phyloP scores from a whole-genome alignment of 2,113 vertebrate species.

The Oryzias woworae region DNA sequence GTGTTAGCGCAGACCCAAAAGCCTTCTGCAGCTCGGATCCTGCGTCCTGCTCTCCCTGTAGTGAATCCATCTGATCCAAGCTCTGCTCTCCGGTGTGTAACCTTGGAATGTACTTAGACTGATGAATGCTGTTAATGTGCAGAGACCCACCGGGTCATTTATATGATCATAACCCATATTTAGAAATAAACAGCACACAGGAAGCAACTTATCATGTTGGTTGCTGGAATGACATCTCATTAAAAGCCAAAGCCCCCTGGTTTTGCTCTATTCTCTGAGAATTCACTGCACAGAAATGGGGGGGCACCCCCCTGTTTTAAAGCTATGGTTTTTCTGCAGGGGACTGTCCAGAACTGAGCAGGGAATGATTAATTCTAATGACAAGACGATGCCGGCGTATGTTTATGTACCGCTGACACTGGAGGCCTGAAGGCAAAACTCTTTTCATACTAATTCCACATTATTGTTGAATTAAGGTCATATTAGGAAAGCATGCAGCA shows the following conservation, averaged over 20 bases:
- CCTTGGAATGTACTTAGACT: constrained; percentile 64
- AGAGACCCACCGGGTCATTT: constrained; percentile 48
- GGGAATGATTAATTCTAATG: constrained; percentile 7
- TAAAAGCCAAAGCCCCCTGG: constrained; percentile 45
- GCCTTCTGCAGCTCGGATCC: background rate
- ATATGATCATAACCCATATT: constrained; percentile 55
- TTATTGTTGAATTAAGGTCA: no score
- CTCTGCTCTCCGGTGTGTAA: constrained; percentile 42
- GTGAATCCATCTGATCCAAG: constrained; percentile 23
- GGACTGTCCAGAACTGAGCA: constrained; percentile 12
- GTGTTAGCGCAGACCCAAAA: constrained; percentile 26
- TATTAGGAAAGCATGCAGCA: no score
- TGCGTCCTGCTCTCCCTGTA: no score
- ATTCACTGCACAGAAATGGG: constrained; percentile 33
- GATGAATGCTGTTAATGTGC: constrained; percentile 66
- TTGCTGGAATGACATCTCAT: constrained; percentile 47
- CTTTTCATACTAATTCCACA: no score
- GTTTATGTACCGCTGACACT: background rate
- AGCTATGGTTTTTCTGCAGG: constrained; percentile 18
- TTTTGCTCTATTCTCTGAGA: constrained; percentile 21
- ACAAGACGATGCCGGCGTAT: background rate
- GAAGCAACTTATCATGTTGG: constrained; percentile 58
- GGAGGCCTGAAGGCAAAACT: background rate
- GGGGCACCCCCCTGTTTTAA: constrained; percentile 8
- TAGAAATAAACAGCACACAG: constrained; percentile 47